A percentile compares a stretch with the other conserved stretches of the same genome.
Evolutionary conservation across 92 coral and sea anemone genomes (phyloP).

Genomic region (Muricea muricata): DNA sequence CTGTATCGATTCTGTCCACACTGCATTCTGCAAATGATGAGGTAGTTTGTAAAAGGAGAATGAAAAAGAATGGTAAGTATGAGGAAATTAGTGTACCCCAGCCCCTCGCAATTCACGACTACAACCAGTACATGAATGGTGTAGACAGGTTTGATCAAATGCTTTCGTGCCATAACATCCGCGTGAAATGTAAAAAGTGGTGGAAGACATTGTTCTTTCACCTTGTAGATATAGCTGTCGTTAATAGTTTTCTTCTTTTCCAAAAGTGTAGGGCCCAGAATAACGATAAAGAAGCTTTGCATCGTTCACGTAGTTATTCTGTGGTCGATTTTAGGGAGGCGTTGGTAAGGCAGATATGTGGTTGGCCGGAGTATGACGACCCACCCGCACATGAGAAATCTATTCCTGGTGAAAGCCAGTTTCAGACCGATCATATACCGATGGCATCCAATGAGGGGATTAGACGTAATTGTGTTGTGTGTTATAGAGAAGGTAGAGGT

Average conservation of each 20-base stretch:
- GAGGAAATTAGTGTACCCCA: constrained; percentile 13
- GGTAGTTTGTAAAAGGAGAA: constrained; percentile 41
- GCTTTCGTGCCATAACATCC: no score
- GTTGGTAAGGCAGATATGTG: no score
- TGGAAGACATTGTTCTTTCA: no score
- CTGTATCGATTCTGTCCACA: constrained; percentile 63
- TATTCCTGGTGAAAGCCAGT: background rate
- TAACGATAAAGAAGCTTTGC: constrained; percentile 42
- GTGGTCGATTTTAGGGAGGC: no score
- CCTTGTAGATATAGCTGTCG: no score
- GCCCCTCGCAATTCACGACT: no score
- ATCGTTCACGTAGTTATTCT: constrained; percentile 25
- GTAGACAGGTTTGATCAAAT: constrained; percentile 37
- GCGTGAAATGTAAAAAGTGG: no score
- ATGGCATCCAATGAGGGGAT: background rate
- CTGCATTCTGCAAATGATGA: constrained; percentile 60
- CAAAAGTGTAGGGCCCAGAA: constrained; percentile 24
- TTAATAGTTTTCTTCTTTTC: no score
- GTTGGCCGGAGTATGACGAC: background rate
- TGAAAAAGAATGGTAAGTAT: constrained; percentile 41
- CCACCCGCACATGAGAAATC: background rate
- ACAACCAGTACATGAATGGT: constrained; percentile 38
- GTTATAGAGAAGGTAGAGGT: no score
- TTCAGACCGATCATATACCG: background rate
- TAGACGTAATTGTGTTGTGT: background rate